A percentile compares a stretch with the other conserved stretches of the same genome.
phyloP scores from a whole-genome alignment of 2,113 vertebrate species.

The Callipepla californica region DNA sequence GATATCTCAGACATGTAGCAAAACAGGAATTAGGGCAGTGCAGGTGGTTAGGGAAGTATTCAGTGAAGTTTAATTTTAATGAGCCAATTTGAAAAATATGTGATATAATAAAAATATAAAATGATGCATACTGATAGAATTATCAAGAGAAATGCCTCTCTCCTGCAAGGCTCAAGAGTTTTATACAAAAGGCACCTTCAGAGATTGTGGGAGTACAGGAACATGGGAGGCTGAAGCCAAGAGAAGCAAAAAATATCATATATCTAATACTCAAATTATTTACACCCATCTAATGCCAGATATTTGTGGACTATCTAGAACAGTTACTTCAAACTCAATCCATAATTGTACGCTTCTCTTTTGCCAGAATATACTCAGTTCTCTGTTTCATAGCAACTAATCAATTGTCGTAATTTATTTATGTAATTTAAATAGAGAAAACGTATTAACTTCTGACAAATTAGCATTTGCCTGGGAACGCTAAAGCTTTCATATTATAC shows the following conservation, averaged over 20 bases:
- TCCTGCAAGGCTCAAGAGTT: conserved; percentile 1
- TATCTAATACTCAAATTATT: accelerated
- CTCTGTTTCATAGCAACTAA: neutral
- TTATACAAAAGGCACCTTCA: conserved; percentile 40
- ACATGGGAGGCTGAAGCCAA: neutral
- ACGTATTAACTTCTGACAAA: conserved; percentile 31
- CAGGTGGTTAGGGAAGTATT: conserved; percentile 35
- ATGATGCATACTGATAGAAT: conserved; percentile 1
- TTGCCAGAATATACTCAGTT: neutral
- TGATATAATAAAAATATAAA: conserved; percentile 53
- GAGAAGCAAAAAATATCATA: neutral
- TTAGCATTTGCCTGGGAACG: conserved; percentile 18
- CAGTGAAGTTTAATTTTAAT: conserved; percentile 50
- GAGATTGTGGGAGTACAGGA: neutral
- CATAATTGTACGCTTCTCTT: neutral
- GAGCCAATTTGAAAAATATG: conserved; percentile 32
- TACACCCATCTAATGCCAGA: neutral
- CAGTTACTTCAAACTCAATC: neutral
- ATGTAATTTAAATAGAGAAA: conserved; percentile 4
- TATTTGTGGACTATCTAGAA: neutral
- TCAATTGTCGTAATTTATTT: neutral
- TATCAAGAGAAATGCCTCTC: neutral
- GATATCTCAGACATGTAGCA: neutral
- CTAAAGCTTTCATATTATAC: neutral
- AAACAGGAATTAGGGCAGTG: conserved; percentile 17